Evolutionary conservation across 2,888 invertebrate genomes (phyloP).

Genomic region (Empis stercorea): DNA sequence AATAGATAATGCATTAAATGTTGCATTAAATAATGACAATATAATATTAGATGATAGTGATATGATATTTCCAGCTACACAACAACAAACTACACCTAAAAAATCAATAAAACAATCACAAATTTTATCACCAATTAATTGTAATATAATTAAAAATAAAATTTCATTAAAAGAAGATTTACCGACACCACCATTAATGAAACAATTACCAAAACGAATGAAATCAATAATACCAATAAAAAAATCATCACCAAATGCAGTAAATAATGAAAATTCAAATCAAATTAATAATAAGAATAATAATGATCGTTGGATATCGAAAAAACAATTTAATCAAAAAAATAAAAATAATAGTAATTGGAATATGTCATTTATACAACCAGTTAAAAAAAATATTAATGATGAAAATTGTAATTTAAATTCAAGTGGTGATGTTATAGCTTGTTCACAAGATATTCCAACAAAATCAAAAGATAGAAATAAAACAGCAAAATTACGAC

Average conservation of each 20-base stretch:
- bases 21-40: conserved; percentile 23
- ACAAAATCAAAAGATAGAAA: background rate
- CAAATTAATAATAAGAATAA: background rate
- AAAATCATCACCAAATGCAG: background rate
- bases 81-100: conserved; percentile 4
- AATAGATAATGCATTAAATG: conserved; percentile 20
- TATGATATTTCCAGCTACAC: conserved; percentile 11
- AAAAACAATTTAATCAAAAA: background rate
- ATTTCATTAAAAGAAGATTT: background rate
- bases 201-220: conserved; percentile 4
- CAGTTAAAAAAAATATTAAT: background rate
- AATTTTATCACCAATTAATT: conserved; percentile 6
- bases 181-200: conserved; percentile 12
- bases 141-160: conserved; percentile 1
- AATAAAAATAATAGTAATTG: background rate
- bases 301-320: background rate
- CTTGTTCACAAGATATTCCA: background rate
- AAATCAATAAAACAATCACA: conserved; percentile 13
- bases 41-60: conserved; percentile 14
- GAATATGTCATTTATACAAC: background rate
- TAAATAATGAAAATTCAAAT: background rate
- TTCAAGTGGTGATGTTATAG: background rate
- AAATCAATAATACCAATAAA: background rate
- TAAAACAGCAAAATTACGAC: background rate
- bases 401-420: background rate